Percentiles rank a stretch among this genome's conserved stretches.
phyloP scores from a whole-genome alignment of 2,888 invertebrate species.

The Argyra leucocephala region DNA sequence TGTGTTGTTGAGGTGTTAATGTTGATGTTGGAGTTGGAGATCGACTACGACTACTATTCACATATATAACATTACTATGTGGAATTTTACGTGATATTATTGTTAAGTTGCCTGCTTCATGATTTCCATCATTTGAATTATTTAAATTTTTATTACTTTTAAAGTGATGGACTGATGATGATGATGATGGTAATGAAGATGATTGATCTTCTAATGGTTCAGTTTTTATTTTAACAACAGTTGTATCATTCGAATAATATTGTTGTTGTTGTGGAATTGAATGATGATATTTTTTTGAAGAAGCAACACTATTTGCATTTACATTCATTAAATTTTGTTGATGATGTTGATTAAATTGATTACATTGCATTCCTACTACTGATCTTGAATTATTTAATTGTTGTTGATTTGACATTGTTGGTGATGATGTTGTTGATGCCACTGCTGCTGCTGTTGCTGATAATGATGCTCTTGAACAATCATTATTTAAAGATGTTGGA shows the following conservation, averaged over 20 bases:
- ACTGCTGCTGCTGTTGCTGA: conserved; percentile 8
- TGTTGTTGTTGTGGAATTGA: background rate
- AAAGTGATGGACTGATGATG: background rate
- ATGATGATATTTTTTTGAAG: background rate
- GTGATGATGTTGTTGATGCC: conserved; percentile 19
- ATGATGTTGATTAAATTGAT: conserved; percentile 18
- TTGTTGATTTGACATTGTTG: conserved; percentile 21
- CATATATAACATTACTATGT: conserved; percentile 39
- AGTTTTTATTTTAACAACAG: conserved; percentile 7
- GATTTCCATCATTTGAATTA: background rate
- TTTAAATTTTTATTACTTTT: background rate
- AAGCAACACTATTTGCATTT: conserved; percentile 15
- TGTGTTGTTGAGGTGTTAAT: conserved; percentile 15
- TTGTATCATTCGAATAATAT: background rate
- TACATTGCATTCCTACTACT: background rate
- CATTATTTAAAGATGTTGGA: conserved; percentile 13
- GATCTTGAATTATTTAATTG: conserved; percentile 8
- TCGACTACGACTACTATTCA: conserved; percentile 27
- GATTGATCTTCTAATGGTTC: background rate
- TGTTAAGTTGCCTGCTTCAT: conserved; percentile 14
- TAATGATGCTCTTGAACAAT: conserved; percentile 12
- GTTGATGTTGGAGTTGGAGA: conserved; percentile 15
- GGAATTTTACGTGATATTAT: conserved; percentile 34
- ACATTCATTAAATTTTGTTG: conserved; percentile 18
- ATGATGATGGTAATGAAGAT: background rate